Evolutionary conservation across 2,888 invertebrate genomes (phyloP).

Genomic region (Xestoiulus laeticollis): DNA sequence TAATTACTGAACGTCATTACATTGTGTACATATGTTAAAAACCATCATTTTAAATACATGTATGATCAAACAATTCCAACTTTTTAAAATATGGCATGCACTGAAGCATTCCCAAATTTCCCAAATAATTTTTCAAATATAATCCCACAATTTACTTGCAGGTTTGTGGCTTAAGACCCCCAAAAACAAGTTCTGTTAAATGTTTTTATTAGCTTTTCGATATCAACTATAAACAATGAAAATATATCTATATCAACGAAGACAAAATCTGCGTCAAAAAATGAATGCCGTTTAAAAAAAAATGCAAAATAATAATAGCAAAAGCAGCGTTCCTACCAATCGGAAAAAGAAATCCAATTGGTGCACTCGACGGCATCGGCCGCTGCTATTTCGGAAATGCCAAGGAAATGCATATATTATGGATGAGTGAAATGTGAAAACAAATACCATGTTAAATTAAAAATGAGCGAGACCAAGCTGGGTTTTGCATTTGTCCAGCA

Average conservation of each 20-base stretch:
- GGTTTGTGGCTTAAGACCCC: not conserved
- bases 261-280: not conserved
- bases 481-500: not conserved
- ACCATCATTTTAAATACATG: no score
- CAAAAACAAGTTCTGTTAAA: not conserved
- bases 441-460: not conserved
- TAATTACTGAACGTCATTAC: no score
- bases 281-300: not conserved
- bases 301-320: not conserved
- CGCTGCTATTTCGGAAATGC: not conserved
- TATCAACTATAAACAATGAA: slow-evolving; percentile 43
- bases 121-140: no score
- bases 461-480: not conserved
- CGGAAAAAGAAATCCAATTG: not conserved
- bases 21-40: no score
- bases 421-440: not conserved
- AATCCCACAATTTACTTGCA: not conserved
- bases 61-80: no score
- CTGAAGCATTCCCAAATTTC: no score
- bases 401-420: not conserved
- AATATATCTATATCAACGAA: slow-evolving; percentile 34
- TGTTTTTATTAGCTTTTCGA: slow-evolving; percentile 4
- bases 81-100: no score
- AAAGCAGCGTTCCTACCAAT: not conserved
- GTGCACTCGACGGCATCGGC: not conserved